These are phyloP conservation scores for Crioceris asparagi DNA, from an alignment of 2,888 invertebrate species.

Conservation along the genomic window DNA sequence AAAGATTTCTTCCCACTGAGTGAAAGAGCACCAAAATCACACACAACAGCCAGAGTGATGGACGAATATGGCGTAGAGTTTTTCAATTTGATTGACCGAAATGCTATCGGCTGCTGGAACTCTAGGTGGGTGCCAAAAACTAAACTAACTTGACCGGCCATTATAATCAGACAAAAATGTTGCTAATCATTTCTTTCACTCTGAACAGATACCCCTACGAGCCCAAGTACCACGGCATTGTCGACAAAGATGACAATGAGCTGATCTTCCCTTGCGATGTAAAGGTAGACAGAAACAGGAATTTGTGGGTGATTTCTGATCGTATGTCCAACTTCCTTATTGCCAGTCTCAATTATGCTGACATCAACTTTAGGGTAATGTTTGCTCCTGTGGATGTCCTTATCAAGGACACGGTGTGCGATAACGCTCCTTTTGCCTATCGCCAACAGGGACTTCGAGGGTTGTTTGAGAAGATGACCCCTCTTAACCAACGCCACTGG, in stretches of 20 bases:
- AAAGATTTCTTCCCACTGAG: conserved; percentile 58
- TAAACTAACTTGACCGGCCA: too few relatives aligned
- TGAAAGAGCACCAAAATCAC: conserved; percentile 54
- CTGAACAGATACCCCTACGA: conserved; percentile 38
- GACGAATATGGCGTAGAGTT: conserved; percentile 65
- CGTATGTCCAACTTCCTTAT: conserved; percentile 68
- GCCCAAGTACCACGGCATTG: conserved; percentile 55
- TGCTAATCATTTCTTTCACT: too few relatives aligned
- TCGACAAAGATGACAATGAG: conserved; percentile 64
- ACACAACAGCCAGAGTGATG: conserved; percentile 65
- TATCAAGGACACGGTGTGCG: conserved; percentile 63
- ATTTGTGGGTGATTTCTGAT: conserved; percentile 74
- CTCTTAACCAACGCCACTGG: too few relatives aligned
- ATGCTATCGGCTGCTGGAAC: conserved; percentile 77
- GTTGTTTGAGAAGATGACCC: too few relatives aligned
- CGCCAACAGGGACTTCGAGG: too few relatives aligned
- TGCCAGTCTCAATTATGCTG: conserved; percentile 57
- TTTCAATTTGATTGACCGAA: conserved; percentile 69
- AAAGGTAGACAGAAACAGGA: conserved; percentile 56
- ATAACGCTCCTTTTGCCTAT: too few relatives aligned
- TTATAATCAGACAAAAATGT: too few relatives aligned
- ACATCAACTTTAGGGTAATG: conserved; percentile 68
- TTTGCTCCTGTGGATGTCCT: conserved; percentile 56
- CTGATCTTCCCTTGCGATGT: conserved; percentile 72
- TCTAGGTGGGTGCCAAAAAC: too few relatives aligned